Percentiles rank a stretch among this genome's conserved stretches.
phyloP scores from a whole-genome alignment of 2,888 invertebrate species.

The Cyclophora punctaria region DNA sequence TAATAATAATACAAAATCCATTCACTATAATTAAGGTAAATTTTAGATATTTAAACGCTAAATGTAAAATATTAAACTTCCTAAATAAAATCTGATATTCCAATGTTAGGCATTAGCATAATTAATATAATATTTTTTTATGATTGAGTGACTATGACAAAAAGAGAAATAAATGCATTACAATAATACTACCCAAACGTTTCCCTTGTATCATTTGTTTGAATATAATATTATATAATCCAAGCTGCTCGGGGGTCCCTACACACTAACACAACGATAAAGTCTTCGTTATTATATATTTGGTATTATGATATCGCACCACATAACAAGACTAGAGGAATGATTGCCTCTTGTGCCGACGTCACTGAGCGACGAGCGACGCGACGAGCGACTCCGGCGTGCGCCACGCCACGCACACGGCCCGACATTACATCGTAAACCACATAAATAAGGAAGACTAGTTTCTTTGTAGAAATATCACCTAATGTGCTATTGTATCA shows the following conservation, averaged over 20 bases:
- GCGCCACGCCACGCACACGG: slow-evolving; percentile 24
- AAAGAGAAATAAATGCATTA: slow-evolving; percentile 74
- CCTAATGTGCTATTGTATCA: slow-evolving; percentile 63
- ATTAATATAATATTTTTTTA: slow-evolving; percentile 64
- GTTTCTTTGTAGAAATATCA: slow-evolving; percentile 71
- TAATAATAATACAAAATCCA: slow-evolving; percentile 74
- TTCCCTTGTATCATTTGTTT: slow-evolving; percentile 42
- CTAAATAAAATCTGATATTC: slow-evolving; percentile 76
- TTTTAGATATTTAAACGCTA: slow-evolving; percentile 75
- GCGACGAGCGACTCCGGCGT: slow-evolving; percentile 8
- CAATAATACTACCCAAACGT: slow-evolving; percentile 69
- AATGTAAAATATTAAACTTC: slow-evolving; percentile 75
- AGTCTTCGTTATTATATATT: slow-evolving; percentile 70
- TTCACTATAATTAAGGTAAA: slow-evolving; percentile 75
- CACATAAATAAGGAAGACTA: slow-evolving; percentile 70
- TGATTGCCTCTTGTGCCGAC: slow-evolving; percentile 68
- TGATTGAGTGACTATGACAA: slow-evolving; percentile 72
- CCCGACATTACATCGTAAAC: slow-evolving; percentile 18
- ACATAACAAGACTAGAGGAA: slow-evolving; percentile 73
- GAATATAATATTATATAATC: slow-evolving; percentile 18
- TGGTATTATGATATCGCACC: slow-evolving; percentile 73
- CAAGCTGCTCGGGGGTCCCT: slow-evolving; percentile 67
- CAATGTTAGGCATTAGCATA: slow-evolving; percentile 74
- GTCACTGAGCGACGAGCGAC: not conserved
- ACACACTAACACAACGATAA: slow-evolving; percentile 59